Evolutionary conservation across 92 coral and sea anemone genomes (phyloP), one percentile per base, ranked within the genome.

Genomic region (Bergia puertoricense): DNA sequence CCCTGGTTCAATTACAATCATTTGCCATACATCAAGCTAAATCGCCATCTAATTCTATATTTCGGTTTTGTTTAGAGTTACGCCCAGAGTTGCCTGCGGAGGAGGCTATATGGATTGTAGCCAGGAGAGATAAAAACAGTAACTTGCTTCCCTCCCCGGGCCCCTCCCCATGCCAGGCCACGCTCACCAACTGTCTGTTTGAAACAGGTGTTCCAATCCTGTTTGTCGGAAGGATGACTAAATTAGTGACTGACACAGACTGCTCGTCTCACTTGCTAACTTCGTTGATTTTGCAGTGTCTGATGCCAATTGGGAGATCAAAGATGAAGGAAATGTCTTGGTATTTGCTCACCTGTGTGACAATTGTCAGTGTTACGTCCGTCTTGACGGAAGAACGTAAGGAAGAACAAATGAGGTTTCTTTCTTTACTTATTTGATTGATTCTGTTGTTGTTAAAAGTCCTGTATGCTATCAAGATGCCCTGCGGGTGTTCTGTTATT

Each of bases 301-400:
- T 14, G 73, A 66, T 59, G 45, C 14, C 74, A 59, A 45, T 74
- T 59, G 68, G 74, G 74, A 36, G 38, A 54, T 1, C 10, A 59
- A 81, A 6, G 40, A 81, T 62, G 85, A 81, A 22, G 6, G 37
- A 42, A 62, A 41, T 81, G 46, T 81, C 74, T 15, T 81, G 68
- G 74, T 81, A 62, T 81, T 81, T 81, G 62, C 73, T 81, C 23
- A 56, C 74, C 22, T 57, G 85, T 48, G 56, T 59, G 36, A 18
- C 16, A 41, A 23, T 43, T 59, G 50, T 59, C 74, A 81, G 73
- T 41, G 14, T 2, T 40, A 36, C 38, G 51, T 57, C 48, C 2
- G 50, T 41, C 4, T 30, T 36, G 10, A 4, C 85, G 54, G 54
- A 62, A 62, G 15, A 20, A 22, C 37, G 83, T 46, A 79, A 8